Evolutionary conservation across 2,797 vertebrate species (phyloP).

Genomic region (Sorex maritimensis): DNA sequence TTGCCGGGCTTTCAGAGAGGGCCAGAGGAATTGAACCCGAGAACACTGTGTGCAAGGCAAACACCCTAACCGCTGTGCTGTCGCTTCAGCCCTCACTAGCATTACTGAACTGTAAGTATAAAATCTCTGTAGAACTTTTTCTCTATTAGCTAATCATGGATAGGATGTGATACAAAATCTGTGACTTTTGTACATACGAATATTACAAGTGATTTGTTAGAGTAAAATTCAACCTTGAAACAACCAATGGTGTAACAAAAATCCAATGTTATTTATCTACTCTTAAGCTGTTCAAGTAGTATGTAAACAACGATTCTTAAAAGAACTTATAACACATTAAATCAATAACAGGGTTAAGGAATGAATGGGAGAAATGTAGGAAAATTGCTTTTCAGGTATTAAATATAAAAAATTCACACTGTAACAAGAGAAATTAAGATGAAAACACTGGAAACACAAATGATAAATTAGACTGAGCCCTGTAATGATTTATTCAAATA

Average conservation of each 20-base stretch:
- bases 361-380: neutral
- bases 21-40: no score
- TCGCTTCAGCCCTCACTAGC: neutral
- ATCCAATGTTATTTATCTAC: neutral
- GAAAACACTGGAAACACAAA: neutral
- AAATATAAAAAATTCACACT: neutral
- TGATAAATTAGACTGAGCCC: neutral
- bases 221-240: conserved; percentile 18
- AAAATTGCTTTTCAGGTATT: conserved; percentile 9
- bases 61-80: no score
- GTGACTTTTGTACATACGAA: neutral
- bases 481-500: conserved; percentile 45
- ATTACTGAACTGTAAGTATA: neutral
- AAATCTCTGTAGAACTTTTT: neutral
- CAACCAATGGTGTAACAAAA: neutral
- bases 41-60: no score
- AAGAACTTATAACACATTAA: neutral
- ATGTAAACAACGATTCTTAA: neutral
- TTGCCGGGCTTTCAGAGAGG: no score
- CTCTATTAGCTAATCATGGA: neutral
- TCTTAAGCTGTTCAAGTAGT: conserved; percentile 8
- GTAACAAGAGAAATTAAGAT: conserved; percentile 4
- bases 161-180: neutral
- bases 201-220: neutral
- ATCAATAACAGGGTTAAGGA: neutral